Conservation (phyloP, 2,888 invertebrate species). For the Ischnura elegans region DNA sequence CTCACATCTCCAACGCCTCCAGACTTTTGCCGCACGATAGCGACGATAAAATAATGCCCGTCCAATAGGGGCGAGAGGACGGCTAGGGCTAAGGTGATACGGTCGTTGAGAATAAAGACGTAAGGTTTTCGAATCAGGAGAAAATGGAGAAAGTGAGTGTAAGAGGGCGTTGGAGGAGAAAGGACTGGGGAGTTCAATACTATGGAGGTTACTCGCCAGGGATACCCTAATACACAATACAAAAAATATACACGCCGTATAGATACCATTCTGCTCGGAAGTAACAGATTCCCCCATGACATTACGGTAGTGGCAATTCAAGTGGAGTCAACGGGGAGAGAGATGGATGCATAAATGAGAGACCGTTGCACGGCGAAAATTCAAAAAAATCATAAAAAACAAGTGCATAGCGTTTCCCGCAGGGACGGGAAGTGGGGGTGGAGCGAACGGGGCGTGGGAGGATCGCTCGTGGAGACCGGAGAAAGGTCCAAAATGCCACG, state of each 20-base stretch:
- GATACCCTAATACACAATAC: conserved; percentile 15
- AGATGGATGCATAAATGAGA: background rate
- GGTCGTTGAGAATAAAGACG: background rate
- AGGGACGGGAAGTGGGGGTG: background rate
- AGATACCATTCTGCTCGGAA: background rate
- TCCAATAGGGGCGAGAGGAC: background rate
- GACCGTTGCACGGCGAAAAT: background rate
- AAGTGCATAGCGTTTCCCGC: conserved; percentile 8
- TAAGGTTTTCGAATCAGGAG: background rate
- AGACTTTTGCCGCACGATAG: background rate
- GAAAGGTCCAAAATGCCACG: conserved; percentile 20
- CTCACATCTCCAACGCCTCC: background rate
- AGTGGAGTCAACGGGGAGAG: background rate
- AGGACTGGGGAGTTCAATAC: background rate
- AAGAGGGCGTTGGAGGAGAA: background rate
- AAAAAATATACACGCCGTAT: conserved; percentile 18
- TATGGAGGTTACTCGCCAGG: background rate
- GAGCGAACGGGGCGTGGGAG: background rate
- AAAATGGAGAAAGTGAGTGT: background rate
- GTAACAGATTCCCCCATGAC: conserved; percentile 36
- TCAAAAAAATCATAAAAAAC: background rate
- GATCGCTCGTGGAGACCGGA: background rate
- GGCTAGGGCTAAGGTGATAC: too few relatives aligned
- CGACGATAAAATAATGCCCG: background rate
- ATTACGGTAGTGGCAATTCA: conserved; percentile 31